Evolutionary conservation across 1,140 invertebrate species (phyloP).

Genomic region (Spodoptera frugiperda): DNA sequence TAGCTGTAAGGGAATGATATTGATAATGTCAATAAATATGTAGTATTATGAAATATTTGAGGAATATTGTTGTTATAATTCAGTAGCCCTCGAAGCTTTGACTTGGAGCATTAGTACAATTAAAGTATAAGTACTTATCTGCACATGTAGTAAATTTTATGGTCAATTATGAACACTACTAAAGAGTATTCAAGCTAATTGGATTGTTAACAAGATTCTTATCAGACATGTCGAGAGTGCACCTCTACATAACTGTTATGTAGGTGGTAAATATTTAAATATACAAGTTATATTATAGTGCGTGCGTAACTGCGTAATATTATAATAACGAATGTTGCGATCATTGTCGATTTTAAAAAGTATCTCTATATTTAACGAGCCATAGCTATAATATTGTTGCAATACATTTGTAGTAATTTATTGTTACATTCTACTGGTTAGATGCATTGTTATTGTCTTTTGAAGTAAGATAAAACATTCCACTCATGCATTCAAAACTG

Average conservation of each 20-base stretch:
- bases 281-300: constrained; percentile 20
- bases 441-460: constrained; percentile 36
- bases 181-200: constrained; percentile 13
- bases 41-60: constrained; percentile 65
- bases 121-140: constrained; percentile 49
- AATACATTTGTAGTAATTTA: constrained; percentile 41
- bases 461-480: constrained; percentile 43
- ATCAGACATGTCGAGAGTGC: not conserved
- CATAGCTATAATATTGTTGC: constrained; percentile 45
- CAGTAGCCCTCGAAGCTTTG: constrained; percentile 49
- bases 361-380: constrained; percentile 21
- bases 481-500: constrained; percentile 36
- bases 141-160: constrained; percentile 49
- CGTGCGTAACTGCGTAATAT: not conserved
- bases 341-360: constrained; percentile 6
- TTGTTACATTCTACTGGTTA: constrained; percentile 41
- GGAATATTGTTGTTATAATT: constrained; percentile 57
- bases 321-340: constrained; percentile 12
- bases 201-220: constrained; percentile 35
- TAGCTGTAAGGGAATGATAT: constrained; percentile 67
- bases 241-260: constrained; percentile 48
- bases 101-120: constrained; percentile 51
- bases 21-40: constrained; percentile 62
- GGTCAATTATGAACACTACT: constrained; percentile 52
- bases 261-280: constrained; percentile 46